Base-by-base conservation (phyloP, 2,888 invertebrate genomes). In the Metallyticus violacea region DNA sequence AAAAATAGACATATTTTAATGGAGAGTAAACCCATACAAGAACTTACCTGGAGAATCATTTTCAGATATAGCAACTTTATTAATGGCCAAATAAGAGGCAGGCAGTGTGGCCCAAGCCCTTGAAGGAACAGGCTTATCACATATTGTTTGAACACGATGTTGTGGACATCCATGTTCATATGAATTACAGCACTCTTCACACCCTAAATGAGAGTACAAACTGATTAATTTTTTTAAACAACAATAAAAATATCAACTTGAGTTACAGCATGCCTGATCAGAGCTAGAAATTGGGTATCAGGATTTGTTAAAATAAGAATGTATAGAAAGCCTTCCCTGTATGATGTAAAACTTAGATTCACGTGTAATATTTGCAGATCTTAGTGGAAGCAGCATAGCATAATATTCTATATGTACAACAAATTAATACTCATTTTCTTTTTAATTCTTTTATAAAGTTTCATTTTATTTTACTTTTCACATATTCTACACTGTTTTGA, bases 31-130 rank as follows among this genome's bases (percentile, higher is more conserved):
- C 2, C 40, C 7, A 62, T 62, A 62, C 22, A 15, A 15, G 22
- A 62, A 40, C 81, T 82, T 62, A 25, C 83, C 83, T 77, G 89
- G 89, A 1, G 88, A 86, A 80, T 89, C 88, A 86, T 88, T 87
- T 26, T 89, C 88, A 9, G 89, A 88, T 9, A 89, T 87, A 26
- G 90, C 87, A 85, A 93, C 90, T 90, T 93, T 93, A 87, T 92
- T 92, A 88, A 95, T 93, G 30, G 92, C 92, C 88, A 95, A 93
- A 90, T 96, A 94, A 2, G 93, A 92, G 76, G 93, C 93, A 15
- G 97, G 97, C 85, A 97, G 92, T 88, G 96, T 95, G n/a, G 97
- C 96, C 90, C 95, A 93, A 2, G 97, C 97, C 87, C 97, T 93
- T 4, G 96, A 95, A 86, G 94, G 94, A 84, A 96, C 95, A 25